Conservation (phyloP, 2,113 vertebrate genomes). For the Phodopus roborovskii region DNA sequence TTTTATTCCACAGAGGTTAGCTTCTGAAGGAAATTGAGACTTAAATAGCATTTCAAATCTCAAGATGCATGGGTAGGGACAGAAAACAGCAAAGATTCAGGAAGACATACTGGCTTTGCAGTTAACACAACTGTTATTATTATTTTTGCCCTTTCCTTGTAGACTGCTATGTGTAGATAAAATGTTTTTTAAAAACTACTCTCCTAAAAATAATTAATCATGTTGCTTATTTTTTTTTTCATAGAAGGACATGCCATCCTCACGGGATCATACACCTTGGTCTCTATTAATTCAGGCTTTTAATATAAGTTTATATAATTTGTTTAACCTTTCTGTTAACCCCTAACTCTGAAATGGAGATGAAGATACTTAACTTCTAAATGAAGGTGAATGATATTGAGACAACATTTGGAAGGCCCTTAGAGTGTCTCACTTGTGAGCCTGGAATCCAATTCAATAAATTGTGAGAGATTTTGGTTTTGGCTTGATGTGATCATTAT, state of each 20-base stretch:
- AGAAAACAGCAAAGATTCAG: constrained; percentile 64
- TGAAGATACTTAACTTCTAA: constrained; percentile 68
- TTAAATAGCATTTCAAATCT: constrained; percentile 82
- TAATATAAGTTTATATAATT: constrained; percentile 67
- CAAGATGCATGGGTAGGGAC: constrained; percentile 68
- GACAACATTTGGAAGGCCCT: constrained; percentile 46
- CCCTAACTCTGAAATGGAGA: constrained; percentile 62
- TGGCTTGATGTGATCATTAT: constrained; percentile 66
- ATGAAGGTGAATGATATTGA: constrained; percentile 63
- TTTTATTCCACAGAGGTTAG: constrained; percentile 80
- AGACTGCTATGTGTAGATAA: constrained; percentile 56
- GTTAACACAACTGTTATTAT: constrained; percentile 63
- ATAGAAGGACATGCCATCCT: constrained; percentile 47
- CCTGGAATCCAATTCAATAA: constrained; percentile 56
- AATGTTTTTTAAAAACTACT: constrained; percentile 27
- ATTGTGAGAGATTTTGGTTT: constrained; percentile 64
- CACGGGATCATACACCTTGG: constrained; percentile 6
- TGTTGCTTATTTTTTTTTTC: constrained; percentile 73
- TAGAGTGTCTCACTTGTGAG: constrained; percentile 58
- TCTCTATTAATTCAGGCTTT: constrained; percentile 48
- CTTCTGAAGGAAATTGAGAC: constrained; percentile 82
- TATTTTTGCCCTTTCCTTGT: constrained; percentile 65
- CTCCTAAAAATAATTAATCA: constrained; percentile 69
- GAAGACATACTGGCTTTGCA: constrained; percentile 64
- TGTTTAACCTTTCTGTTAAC: constrained; percentile 71